Evolutionary conservation across 2,113 vertebrate species (phyloP).

Genomic region (Columbina picui): DNA sequence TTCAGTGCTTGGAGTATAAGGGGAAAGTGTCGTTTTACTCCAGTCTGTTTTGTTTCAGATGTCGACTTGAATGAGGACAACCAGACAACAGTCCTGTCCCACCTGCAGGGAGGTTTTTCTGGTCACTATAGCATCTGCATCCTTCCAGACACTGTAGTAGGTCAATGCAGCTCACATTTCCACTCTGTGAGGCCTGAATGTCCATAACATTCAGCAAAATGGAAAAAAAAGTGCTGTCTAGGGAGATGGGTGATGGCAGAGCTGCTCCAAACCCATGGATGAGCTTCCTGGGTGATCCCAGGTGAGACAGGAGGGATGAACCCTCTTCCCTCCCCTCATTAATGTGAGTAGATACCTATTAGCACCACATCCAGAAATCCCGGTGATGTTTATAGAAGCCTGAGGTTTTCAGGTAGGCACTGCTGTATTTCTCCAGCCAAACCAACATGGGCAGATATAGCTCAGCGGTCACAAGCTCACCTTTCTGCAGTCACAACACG

Average conservation of each 20-base stretch:
- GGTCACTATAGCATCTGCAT: background rate
- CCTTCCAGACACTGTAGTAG: background rate
- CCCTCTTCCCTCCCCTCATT: background rate
- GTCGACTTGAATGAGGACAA: background rate
- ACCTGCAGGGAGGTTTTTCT: background rate
- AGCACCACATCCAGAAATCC: background rate
- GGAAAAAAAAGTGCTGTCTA: fast-evolving
- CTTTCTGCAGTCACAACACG: fast-evolving
- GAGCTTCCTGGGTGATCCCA: background rate
- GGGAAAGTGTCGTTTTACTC: background rate
- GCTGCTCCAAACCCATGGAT: background rate
- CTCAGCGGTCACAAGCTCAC: background rate
- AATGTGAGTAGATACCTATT: background rate
- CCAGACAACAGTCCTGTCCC: background rate
- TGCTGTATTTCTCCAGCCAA: background rate
- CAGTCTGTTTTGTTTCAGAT: background rate
- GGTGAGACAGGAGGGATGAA: background rate
- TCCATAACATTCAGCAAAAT: background rate
- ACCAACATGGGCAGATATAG: fast-evolving
- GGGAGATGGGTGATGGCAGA: background rate
- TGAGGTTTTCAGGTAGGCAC: background rate
- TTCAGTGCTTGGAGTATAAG: background rate
- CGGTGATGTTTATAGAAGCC: background rate
- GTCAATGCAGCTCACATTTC: background rate
- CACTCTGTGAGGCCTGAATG: background rate